Base-by-base conservation (phyloP, 2,113 vertebrate species). In the Alethe castanea region DNA sequence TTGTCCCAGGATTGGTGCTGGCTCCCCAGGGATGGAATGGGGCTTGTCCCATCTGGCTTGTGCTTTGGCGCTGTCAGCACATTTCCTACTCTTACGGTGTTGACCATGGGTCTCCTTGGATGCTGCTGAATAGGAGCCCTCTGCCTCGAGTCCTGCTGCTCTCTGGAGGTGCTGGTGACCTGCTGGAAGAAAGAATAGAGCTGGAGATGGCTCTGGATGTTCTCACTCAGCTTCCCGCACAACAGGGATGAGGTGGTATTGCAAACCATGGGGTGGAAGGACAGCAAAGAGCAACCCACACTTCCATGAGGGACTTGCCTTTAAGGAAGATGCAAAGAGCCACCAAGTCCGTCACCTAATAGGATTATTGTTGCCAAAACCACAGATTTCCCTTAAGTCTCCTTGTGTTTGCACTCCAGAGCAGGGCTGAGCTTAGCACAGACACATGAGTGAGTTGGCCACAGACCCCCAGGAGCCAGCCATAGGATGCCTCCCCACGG, bases 81-180 rank as follows among this genome's bases (percentile, higher is more conserved):
- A 0, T 60, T 94, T 81, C 40, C 45, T 52, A 24, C 13, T 67
- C 44, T 62, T 22, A 24, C 5, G 0, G 0, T 33, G 38, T 24
- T 8, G 5, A 8, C 14, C 4, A 0, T 4, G 6, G 8, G 4
- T 62, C 5, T 12, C 11, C 38, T 69, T 54, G 56, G 61, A 28
- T 12, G 8, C 33, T 84, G 4, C 31, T 52, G 28, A 16, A 33
- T 14, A 57, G 25, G 6, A 19, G 33, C 8, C 14, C 12, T 12
- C 61, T 76, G 26, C 65, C n/a, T 81, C 0, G 0, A 71, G 31
- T 38, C 12, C 36, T 81, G 61, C 36, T 78, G 44, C 52, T 62
- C 11, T 60, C 19, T 6, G 12, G 22, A 2, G 5, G 11, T 13
- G 19, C 23, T 64, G 40, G 24, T 72, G 66, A 80, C 23, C 18